Evolutionary conservation across 2,797 vertebrate species (phyloP).

Genomic region (Pogoniulus pusillus): DNA sequence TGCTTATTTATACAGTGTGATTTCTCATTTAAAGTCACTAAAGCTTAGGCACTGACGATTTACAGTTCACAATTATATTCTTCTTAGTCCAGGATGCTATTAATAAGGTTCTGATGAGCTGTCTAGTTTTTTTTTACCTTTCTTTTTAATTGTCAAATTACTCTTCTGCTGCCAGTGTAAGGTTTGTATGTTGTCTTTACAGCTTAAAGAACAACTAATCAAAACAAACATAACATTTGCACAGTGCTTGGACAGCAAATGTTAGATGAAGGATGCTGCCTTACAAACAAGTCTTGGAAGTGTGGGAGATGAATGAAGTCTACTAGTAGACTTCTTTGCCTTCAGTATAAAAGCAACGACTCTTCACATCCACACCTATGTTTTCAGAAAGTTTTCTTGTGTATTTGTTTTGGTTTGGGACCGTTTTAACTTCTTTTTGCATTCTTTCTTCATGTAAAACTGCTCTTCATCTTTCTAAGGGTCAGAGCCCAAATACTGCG

Average conservation of each 20-base stretch:
- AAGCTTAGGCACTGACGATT: slow-evolving; percentile 25
- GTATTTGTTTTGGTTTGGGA: too few relatives aligned
- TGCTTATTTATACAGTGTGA: not conserved
- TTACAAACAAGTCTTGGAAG: not conserved
- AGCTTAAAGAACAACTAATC: not conserved
- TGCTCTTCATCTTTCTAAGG: not conserved
- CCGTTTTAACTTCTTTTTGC: not conserved
- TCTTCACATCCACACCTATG: not conserved
- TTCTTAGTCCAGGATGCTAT: slow-evolving; percentile 35
- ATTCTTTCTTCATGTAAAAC: not conserved
- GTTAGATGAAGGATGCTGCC: not conserved
- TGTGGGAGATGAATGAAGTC: not conserved
- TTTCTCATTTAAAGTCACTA: not conserved
- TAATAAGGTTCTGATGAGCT: slow-evolving; percentile 37
- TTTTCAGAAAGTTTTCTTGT: not conserved
- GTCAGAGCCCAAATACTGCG: not conserved
- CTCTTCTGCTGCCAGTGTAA: not conserved
- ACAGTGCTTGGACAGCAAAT: not conserved
- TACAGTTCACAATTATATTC: not conserved
- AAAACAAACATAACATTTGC: not conserved
- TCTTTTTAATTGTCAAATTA: not conserved
- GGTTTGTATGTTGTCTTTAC: not conserved
- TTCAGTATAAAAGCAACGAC: not conserved
- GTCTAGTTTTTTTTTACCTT: not conserved
- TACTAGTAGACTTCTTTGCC: not conserved